Evolutionary conservation across 2,797 vertebrate species (phyloP), one percentile per base, ranked within the genome.

Genomic region (Myioborus melanocephalus): DNA sequence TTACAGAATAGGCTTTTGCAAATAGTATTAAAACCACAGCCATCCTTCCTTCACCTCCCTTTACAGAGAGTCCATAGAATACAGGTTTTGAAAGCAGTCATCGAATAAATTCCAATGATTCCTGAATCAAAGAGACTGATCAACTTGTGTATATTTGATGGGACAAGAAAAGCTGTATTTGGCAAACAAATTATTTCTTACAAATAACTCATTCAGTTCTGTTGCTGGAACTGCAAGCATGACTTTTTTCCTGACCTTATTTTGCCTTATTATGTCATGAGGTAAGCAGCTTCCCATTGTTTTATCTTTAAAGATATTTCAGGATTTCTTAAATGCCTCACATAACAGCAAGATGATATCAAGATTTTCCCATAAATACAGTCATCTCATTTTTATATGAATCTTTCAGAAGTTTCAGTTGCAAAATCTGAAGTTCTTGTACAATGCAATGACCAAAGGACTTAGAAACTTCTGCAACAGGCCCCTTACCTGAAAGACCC

Each of bases 1-100:
- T 70, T 93, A 94, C 81, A 92, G 50, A 93, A 97, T 84, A 96
- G 93, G 56, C 59, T 97, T 87, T 95, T 90, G 84, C 35, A 97
- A 95, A 95, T 17, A 83, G 77, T 26, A 80, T 87, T 93, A 79
- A 95, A 95, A 68, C 91, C 88, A 95, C 66, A 95, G 77, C 34
- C 64, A 94, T 87, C 68, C 86, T 69, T 95, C 64, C 57, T 96
- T 91, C 80, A 78, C 85, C 71, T 92, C 41, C 20, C 76, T 66
- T 78, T 94, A 95, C 91, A 95, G 73, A 94, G 50, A 91, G 86
- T 66, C 77, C 83, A 93, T 34, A 93, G 83, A 96, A 56, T 37
- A 1, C 28, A 93, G 89, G 86, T 85, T 89, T 79, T 75, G 66
- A 89, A 93, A 73, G 78, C n/a, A 83, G 44, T 47, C 56, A 77